Evolutionary conservation across 2,888 invertebrate species (phyloP), one percentile per base, ranked within the genome.

Genomic region (Crossocerus cetratus): DNA sequence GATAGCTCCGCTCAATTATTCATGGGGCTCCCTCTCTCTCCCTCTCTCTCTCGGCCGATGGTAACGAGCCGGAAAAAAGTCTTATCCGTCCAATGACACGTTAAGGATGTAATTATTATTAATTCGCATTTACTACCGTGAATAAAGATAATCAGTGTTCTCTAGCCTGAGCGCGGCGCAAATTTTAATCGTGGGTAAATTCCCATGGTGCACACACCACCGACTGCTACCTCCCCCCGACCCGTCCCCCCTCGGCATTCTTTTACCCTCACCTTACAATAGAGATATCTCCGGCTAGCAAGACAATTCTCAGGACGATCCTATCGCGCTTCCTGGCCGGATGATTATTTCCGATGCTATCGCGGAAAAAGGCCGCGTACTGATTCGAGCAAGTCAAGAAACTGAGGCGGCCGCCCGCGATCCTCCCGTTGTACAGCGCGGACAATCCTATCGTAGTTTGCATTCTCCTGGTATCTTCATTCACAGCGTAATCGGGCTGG

Each of bases 141-240:
- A 86, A 87, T 86, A 87, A 88, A 86, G 83, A 85, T 86, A 87
- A 88, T 84, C 82, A 32, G 84, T 87, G 83, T 87, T 87, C 85
- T 86, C 74, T 85, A 84, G 86, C 84, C 82, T n/a, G n/a, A n/a
- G 83, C 80, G 84, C 86, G 83, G 86, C 86, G 82, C 72, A 80
- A 80, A 86, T 87, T 83, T 89, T 90, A 90, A 90, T 90, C 88
- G 90, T 90, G 90, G 88, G 90, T 90, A 90, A 90, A 87, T 90
- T 90, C 89, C 88, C 90, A 90, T 84, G 86, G 83, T 83, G 84
- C 79, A 76, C 69, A 60, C 84, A 82, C 49, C 84, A 82, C 49
- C 8, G 16, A 16, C 4, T 16, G 49, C n/a, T n/a, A n/a, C n/a
- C n/a, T n/a, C n/a, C n/a, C n/a, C n/a, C n/a, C n/a, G n/a, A n/a